phyloP scores from a whole-genome alignment of 2,888 invertebrate species.

The Pterobdella sp. region DNA sequence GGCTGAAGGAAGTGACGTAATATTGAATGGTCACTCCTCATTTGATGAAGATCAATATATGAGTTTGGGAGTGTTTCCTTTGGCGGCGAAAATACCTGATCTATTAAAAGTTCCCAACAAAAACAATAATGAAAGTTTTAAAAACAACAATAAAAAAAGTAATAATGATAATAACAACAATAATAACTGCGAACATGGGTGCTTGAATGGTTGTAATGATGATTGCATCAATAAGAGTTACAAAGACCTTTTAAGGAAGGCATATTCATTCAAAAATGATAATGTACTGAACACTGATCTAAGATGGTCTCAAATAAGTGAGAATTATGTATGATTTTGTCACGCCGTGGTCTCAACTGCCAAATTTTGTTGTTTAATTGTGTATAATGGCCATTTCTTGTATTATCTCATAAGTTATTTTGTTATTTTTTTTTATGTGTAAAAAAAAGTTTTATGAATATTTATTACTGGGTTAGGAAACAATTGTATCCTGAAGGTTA shows the following conservation, averaged over 20 bases:
- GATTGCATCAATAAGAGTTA: background rate
- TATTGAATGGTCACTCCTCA: no score
- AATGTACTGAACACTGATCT: background rate
- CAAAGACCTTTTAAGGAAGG: background rate
- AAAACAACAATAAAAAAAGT: background rate
- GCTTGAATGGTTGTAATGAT: no score
- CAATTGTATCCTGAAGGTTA: no score
- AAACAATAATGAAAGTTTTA: background rate
- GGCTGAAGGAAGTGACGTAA: no score
- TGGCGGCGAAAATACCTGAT: background rate
- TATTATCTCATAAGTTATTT: no score
- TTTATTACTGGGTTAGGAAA: no score
- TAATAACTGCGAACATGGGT: background rate
- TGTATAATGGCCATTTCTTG: no score
- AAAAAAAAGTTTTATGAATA: no score
- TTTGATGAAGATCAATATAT: no score
- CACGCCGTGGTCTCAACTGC: background rate
- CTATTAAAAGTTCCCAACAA: background rate
- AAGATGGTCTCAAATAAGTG: background rate
- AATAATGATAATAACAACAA: background rate
- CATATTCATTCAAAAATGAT: background rate
- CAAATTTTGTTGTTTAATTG: no score
- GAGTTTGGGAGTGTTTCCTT: background rate
- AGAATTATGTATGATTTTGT: background rate
- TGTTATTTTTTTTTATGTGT: no score